Percentiles rank a stretch among this genome's conserved stretches.
Evolutionary conservation across 2,113 vertebrate species (phyloP).

Genomic region (Athene cunicularia): DNA sequence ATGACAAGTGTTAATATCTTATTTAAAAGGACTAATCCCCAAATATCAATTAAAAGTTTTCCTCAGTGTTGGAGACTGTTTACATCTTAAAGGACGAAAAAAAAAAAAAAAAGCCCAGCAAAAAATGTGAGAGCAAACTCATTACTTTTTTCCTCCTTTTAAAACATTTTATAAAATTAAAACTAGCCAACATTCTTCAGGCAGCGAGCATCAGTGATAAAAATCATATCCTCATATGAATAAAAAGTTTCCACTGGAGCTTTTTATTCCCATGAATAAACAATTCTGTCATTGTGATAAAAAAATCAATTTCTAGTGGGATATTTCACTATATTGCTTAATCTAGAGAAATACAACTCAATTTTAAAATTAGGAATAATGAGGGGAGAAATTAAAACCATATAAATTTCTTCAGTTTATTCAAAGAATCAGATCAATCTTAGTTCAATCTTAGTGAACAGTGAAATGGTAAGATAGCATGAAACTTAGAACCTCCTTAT

Average conservation of each 20-base stretch:
- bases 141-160: background rate
- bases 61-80: background rate
- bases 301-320: background rate
- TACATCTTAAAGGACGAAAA: background rate
- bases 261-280: background rate
- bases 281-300: background rate
- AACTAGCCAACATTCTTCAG: background rate
- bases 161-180: background rate
- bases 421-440: background rate
- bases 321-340: background rate
- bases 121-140: background rate
- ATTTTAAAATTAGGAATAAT: background rate
- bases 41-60: conserved; percentile 33
- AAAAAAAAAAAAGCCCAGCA: no score
- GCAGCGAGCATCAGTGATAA: background rate
- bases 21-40: conserved; percentile 1
- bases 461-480: background rate
- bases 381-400: background rate
- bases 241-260: background rate
- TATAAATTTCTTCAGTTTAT: background rate
- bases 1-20: conserved; percentile 26
- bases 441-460: background rate
- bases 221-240: background rate
- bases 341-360: background rate
- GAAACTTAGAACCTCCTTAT: background rate